A percentile compares a stretch with the other conserved stretches of the same genome.
Evolutionary conservation across 2,113 vertebrate genomes (phyloP).

Genomic region (Jaculus jaculus): DNA sequence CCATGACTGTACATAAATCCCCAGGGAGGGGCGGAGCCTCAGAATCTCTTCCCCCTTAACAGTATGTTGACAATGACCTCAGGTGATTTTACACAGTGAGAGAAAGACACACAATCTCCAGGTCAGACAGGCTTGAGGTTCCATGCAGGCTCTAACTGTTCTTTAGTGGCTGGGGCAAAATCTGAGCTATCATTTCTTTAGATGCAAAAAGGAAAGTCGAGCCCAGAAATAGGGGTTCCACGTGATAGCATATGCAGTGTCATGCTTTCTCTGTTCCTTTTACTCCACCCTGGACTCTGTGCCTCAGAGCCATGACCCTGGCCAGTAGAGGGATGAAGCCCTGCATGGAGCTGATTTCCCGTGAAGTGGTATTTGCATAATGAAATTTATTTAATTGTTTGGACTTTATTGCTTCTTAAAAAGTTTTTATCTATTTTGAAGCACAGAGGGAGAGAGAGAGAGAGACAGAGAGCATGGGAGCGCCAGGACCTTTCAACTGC

Average conservation of each 20-base stretch:
- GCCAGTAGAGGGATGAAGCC: background rate
- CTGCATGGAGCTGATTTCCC: background rate
- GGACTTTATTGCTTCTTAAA: too few relatives aligned
- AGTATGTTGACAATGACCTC: too few relatives aligned
- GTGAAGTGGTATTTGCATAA: accelerated
- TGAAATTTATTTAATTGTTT: too few relatives aligned
- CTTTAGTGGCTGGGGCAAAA: background rate
- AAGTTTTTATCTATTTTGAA: too few relatives aligned
- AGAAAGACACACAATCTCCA: background rate
- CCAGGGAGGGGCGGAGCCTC: too few relatives aligned
- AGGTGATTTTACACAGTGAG: background rate
- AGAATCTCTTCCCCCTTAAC: too few relatives aligned
- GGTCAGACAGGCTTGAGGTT: background rate
- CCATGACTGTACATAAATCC: too few relatives aligned
- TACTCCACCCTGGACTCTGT: background rate
- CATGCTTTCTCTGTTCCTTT: background rate
- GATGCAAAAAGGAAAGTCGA: background rate
- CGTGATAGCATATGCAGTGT: background rate
- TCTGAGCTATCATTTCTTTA: background rate
- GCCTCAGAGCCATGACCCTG: background rate
- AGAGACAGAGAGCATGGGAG: too few relatives aligned
- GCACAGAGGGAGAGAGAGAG: too few relatives aligned
- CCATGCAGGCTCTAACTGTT: background rate
- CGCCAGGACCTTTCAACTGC: too few relatives aligned
- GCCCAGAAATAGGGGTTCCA: too few relatives aligned